Percentiles rank a stretch among this genome's conserved stretches.
phyloP scores from a whole-genome alignment of 2,888 invertebrate genomes.

The Pasiphila rectangulata region DNA sequence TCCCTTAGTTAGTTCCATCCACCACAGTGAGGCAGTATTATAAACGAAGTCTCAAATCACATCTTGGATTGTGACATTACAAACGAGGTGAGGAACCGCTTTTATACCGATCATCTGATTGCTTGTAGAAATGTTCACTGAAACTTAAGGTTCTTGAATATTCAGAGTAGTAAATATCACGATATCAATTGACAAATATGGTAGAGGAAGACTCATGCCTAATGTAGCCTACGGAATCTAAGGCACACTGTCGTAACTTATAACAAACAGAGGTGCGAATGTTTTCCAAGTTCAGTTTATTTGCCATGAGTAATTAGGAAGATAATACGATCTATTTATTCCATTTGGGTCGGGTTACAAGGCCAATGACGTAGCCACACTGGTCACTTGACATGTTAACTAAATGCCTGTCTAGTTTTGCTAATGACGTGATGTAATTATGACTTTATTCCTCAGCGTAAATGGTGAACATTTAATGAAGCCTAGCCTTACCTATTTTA shows the following conservation, averaged over 20 bases:
- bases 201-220: background rate
- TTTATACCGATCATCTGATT: too few relatives aligned
- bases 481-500: background rate
- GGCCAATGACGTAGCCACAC: constrained; percentile 41
- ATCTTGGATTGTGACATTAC: too few relatives aligned
- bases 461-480: constrained; percentile 4
- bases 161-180: background rate
- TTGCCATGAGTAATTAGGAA: constrained; percentile 42
- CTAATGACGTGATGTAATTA: constrained; percentile 47
- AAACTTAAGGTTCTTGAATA: background rate
- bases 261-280: constrained; percentile 2
- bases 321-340: constrained; percentile 45
- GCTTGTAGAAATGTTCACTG: background rate
- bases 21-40: too few relatives aligned
- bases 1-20: too few relatives aligned
- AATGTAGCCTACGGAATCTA: background rate
- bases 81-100: too few relatives aligned
- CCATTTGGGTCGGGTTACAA: constrained; percentile 59
- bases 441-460: constrained; percentile 12
- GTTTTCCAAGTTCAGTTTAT: constrained; percentile 34
- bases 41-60: too few relatives aligned
- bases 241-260: background rate
- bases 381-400: constrained; percentile 45
- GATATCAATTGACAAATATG: background rate
- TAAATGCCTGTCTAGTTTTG: constrained; percentile 47